phyloP scores from a whole-genome alignment of 2,113 vertebrate genomes.

The Dipodomys merriami region DNA sequence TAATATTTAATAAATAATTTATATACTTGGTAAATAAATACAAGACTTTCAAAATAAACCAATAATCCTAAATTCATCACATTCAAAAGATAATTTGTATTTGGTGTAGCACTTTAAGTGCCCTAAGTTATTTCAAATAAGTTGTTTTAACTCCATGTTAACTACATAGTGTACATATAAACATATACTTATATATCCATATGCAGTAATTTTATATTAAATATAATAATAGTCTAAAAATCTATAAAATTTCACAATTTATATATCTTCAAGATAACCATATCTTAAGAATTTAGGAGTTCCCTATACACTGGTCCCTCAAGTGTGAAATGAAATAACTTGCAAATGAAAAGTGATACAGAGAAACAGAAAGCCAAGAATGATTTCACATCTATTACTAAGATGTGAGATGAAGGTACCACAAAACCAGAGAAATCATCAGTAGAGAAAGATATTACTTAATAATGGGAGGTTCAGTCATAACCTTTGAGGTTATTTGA shows the following conservation, averaged over 20 bases:
- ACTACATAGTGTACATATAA: not conserved
- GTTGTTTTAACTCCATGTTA: constrained; percentile 18
- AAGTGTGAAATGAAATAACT: not conserved
- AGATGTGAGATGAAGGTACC: constrained; percentile 54
- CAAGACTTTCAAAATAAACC: not conserved
- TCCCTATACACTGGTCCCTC: not conserved
- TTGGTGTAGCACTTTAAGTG: not conserved
- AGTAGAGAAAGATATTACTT: not conserved
- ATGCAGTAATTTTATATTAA: not conserved
- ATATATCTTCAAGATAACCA: not conserved
- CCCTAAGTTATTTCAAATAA: not conserved
- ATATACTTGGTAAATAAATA: not conserved
- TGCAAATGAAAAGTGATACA: constrained; percentile 36
- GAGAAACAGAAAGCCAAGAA: not conserved
- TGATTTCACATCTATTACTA: not conserved
- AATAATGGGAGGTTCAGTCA: not conserved
- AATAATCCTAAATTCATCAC: not conserved
- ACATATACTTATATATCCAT: not conserved
- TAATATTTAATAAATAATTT: not conserved
- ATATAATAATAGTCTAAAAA: not conserved
- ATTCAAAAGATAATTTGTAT: not conserved
- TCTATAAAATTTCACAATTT: not conserved
- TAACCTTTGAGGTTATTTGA: not conserved
- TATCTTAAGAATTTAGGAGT: not conserved
- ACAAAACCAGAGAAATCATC: not conserved